Evolutionary conservation across 2,113 vertebrate species (phyloP).

Genomic region (Gopherus flavomarginatus): DNA sequence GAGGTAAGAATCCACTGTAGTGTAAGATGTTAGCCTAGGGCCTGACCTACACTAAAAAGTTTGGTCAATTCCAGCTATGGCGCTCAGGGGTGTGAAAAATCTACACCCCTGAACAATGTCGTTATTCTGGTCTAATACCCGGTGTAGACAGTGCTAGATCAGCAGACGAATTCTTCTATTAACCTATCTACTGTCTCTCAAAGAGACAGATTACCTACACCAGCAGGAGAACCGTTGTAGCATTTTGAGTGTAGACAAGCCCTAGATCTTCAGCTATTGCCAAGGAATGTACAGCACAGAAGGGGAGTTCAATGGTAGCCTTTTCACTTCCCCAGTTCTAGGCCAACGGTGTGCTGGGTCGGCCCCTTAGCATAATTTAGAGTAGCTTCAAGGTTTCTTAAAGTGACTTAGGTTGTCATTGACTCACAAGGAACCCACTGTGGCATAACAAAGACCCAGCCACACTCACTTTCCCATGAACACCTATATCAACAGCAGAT

Average conservation of each 20-base stretch:
- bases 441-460: accelerated
- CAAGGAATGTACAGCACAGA: background rate
- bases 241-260: background rate
- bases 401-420: background rate
- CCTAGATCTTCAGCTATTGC: background rate
- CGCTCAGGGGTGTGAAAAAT: background rate
- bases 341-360: background rate
- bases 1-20: conserved; percentile 80
- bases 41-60: background rate
- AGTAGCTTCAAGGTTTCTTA: background rate
- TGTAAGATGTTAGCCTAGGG: background rate
- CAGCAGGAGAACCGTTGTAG: background rate
- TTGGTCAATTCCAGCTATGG: background rate
- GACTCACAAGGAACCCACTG: accelerated
- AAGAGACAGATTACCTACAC: background rate
- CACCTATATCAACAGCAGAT: background rate
- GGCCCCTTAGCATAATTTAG: background rate
- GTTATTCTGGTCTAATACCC: background rate
- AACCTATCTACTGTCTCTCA: background rate
- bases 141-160: background rate
- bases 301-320: background rate
- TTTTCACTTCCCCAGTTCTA: background rate
- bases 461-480: background rate
- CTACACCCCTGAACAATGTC: background rate
- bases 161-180: background rate